These are phyloP conservation scores for Chironomus striatipennis DNA, from an alignment of 1,140 invertebrate genomes.

Conservation along the genomic window DNA sequence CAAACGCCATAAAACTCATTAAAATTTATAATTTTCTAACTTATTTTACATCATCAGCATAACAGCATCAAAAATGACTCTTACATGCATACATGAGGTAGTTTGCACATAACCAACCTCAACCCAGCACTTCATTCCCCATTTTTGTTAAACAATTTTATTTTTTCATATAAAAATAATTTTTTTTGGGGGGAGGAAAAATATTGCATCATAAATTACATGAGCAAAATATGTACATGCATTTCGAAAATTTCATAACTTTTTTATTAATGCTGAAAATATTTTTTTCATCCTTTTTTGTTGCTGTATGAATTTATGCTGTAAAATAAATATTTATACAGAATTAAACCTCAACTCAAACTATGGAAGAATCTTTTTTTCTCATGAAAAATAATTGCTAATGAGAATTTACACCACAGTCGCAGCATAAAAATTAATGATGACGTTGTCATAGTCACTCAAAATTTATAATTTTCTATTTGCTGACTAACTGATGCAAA, in stretches of 20 bases:
- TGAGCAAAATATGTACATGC: not conserved
- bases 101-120: not conserved
- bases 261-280: not conserved
- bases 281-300: not conserved
- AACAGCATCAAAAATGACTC: not conserved
- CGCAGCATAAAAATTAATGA: not conserved
- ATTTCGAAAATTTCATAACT: slow-evolving; percentile 19
- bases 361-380: not conserved
- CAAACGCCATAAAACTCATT: too few species aligned
- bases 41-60: not conserved
- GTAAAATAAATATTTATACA: not conserved
- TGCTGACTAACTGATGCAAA: not conserved
- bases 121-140: not conserved
- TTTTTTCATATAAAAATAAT: not conserved
- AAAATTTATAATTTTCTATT: not conserved
- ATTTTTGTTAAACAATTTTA: not conserved
- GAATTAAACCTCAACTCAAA: not conserved
- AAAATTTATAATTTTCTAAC: too few species aligned
- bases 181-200: not conserved
- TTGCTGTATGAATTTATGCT: not conserved
- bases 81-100: too few species aligned
- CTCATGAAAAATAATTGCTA: not conserved
- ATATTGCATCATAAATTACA: slow-evolving; percentile 24
- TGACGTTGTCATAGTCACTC: not conserved
- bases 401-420: not conserved